phyloP scores from a whole-genome alignment of 2,797 vertebrate genomes.

The Tinamus major region DNA sequence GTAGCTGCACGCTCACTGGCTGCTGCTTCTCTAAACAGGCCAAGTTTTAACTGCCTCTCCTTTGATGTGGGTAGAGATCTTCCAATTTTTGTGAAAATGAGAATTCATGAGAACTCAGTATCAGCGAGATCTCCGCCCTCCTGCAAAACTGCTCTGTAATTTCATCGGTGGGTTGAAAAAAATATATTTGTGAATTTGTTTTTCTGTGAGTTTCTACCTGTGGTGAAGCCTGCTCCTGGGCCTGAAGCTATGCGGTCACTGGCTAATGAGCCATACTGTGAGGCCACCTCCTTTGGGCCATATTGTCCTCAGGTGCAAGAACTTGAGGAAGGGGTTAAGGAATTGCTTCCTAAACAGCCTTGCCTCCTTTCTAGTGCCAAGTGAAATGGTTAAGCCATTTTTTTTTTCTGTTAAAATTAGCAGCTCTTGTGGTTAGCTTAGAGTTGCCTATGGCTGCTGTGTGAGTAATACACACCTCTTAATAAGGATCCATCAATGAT shows the following conservation, averaged over 20 bases:
- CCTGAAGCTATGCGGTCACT: neutral
- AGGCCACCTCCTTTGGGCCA: neutral
- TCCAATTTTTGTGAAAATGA: neutral
- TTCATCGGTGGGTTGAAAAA: neutral
- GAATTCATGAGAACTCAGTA: neutral
- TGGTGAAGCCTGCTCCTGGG: neutral
- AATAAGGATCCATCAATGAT: neutral
- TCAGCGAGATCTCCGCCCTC: neutral
- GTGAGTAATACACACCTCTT: neutral
- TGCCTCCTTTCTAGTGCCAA: neutral
- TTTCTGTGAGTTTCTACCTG: neutral
- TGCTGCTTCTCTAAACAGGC: neutral
- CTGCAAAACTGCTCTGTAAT: neutral
- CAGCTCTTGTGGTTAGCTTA: fast-evolving
- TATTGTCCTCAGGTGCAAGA: neutral
- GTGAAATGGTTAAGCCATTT: neutral
- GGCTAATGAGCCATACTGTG: neutral
- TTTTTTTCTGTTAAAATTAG: neutral
- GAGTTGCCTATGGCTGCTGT: neutral
- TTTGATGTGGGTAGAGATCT: neutral
- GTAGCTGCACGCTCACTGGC: neutral
- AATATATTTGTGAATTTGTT: fast-evolving
- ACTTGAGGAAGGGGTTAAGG: fast-evolving
- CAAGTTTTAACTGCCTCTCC: neutral
- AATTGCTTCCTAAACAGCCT: neutral